Conservation (phyloP, 2,113 vertebrate species). For the Serranochromis macrocephalus region DNA sequence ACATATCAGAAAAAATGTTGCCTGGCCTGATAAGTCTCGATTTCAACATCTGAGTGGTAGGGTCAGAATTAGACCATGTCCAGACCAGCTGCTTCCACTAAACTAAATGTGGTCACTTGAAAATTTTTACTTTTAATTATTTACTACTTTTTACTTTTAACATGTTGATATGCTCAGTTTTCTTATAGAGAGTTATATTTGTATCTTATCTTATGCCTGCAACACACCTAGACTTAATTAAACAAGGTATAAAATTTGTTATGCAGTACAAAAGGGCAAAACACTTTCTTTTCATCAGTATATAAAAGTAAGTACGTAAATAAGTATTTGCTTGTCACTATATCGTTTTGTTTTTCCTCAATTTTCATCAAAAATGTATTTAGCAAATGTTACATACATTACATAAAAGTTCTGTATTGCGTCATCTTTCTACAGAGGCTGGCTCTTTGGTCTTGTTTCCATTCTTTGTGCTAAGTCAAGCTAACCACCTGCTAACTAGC, state of each 20-base stretch:
- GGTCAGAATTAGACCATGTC: not conserved
- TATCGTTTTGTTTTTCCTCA: not conserved
- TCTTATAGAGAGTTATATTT: not conserved
- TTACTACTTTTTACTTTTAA: not conserved
- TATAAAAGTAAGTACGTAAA: not conserved
- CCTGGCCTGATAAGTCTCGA: not conserved
- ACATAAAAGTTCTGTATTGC: not conserved
- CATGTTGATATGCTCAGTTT: not conserved
- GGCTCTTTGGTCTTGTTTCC: not conserved
- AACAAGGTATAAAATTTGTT: not conserved
- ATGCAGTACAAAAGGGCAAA: fast-evolving
- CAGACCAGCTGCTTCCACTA: not conserved
- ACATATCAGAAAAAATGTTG: not conserved
- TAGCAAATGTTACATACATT: not conserved
- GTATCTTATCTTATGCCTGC: not conserved
- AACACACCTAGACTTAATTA: not conserved
- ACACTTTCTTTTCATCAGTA: not conserved
- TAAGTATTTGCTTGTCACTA: not conserved
- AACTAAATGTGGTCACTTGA: not conserved
- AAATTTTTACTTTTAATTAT: fast-evolving
- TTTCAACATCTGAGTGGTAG: not conserved
- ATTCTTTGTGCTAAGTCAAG: not conserved
- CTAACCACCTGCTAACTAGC: not conserved
- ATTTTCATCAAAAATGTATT: not conserved
- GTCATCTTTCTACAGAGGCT: not conserved